Conservation (phyloP, 2,797 vertebrate genomes). For the Morelia viridis region DNA sequence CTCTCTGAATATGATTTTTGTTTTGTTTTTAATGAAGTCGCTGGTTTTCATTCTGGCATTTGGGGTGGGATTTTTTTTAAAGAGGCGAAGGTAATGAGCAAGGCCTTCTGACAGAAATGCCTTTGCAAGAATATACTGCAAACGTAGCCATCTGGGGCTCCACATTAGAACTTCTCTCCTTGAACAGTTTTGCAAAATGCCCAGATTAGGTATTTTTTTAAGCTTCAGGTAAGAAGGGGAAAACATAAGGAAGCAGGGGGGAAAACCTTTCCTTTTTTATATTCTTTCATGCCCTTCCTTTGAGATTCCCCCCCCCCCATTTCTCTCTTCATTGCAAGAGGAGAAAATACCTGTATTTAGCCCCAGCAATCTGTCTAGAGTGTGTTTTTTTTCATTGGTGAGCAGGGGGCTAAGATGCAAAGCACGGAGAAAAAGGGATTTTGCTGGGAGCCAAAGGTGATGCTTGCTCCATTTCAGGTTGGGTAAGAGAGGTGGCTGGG, state of each 20-base stretch:
- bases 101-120: background rate
- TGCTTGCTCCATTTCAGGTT: background rate
- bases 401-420: background rate
- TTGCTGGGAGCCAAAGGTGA: background rate
- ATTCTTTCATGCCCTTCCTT: background rate
- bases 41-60: background rate
- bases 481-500: background rate
- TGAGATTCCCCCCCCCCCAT: background rate
- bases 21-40: background rate
- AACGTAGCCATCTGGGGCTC: background rate
- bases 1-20: background rate
- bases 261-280: background rate
- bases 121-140: background rate
- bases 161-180: background rate
- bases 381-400: background rate
- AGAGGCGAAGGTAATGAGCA: background rate
- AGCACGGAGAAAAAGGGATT: background rate
- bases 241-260: background rate
- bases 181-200: constrained; percentile 3
- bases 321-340: background rate
- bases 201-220: background rate
- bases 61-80: background rate
- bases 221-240: background rate
- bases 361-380: background rate
- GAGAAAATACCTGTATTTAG: background rate